Base-by-base conservation (phyloP, 2,113 vertebrate genomes). In the Stegostoma tigrinum region DNA sequence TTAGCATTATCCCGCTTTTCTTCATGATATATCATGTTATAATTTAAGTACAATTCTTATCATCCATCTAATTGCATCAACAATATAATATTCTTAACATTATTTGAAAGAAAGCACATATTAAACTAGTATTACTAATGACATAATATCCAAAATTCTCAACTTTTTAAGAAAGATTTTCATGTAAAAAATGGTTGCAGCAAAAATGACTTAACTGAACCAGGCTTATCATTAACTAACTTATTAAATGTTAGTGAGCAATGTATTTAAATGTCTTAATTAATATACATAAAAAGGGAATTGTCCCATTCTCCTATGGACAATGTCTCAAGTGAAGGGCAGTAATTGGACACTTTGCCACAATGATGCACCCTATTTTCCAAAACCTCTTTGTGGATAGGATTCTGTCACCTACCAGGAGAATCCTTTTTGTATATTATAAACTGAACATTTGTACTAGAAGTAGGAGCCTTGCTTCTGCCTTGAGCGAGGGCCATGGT, bases 181-280 rank as follows among this genome's bases (percentile, higher is more conserved):
- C 24, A 42, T 10, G 64, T 24, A 94, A 93, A 21, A 94, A 94
- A 94, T 94, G 93, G 93, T 94, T 94, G 66, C 93, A 94, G 93
- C 68, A 45, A 68, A 94, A 68, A 12, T 61, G 55, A 94, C 67
- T 94, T 68, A 42, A 70, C 93, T 94, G 93, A 94, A 94, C 93
- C 93, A 94, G 66, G 42, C 70, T 94, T 94, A 94, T 94, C 66
- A 19, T 94, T 94, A 94, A 94, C 87, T 91, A 17, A 34, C 87
- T 91, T 91, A 91, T 91, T 1, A 34, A 91, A 91, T 91, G 34
- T 64, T 64, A 83, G 80, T 4, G 38, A 83, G 80, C 80, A 42
- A 83, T 38, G 5, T 83, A 90, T n/a, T 90, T 90, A 90, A 87
- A 24, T 48, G 93, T 70, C 70, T 27, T 45, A 30, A 34, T 45